Conservation (phyloP, 2,113 vertebrate genomes). For the Oncorhynchus gorbuscha region DNA sequence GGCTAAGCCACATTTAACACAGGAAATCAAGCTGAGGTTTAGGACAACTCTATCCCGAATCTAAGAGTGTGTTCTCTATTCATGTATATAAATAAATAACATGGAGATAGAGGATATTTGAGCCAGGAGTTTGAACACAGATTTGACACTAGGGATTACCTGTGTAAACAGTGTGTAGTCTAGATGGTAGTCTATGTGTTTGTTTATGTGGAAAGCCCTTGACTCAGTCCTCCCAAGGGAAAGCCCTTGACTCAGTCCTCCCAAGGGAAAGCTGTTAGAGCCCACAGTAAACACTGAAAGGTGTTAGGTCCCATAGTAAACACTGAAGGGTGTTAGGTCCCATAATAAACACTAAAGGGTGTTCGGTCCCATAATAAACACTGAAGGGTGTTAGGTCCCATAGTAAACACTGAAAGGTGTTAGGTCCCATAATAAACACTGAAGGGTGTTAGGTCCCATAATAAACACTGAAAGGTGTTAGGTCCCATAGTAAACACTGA, state of each 20-base stretch:
- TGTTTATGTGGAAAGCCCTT: conserved; percentile 66
- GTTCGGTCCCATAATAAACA: conserved; percentile 54
- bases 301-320: conserved; percentile 54
- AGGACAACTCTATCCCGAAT: conserved; percentile 63
- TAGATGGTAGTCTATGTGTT: conserved; percentile 41
- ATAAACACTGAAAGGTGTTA: conserved; percentile 60
- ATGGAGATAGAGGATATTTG: conserved; percentile 33
- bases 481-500: conserved; percentile 59
- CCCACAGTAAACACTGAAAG: conserved; percentile 59
- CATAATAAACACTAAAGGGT: conserved; percentile 60
- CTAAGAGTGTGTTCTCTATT: conserved; percentile 52
- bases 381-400: conserved; percentile 46
- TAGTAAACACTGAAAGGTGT: conserved; percentile 61
- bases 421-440: conserved; percentile 54
- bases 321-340: conserved; percentile 51
- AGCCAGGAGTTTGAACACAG: conserved; percentile 52
- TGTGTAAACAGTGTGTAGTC: conserved; percentile 49
- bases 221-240: conserved; percentile 59
- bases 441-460: conserved; percentile 47
- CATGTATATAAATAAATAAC: conserved; percentile 53
- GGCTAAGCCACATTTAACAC: conserved; percentile 74
- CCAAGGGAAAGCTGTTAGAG: conserved; percentile 54
- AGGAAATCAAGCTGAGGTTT: conserved; percentile 71
- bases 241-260: conserved; percentile 54
- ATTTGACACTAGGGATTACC: conserved; percentile 66